Percentiles rank a stretch among this genome's conserved stretches.
Conservation (phyloP, 1,140 invertebrate species). For the Goniozus legneri region DNA sequence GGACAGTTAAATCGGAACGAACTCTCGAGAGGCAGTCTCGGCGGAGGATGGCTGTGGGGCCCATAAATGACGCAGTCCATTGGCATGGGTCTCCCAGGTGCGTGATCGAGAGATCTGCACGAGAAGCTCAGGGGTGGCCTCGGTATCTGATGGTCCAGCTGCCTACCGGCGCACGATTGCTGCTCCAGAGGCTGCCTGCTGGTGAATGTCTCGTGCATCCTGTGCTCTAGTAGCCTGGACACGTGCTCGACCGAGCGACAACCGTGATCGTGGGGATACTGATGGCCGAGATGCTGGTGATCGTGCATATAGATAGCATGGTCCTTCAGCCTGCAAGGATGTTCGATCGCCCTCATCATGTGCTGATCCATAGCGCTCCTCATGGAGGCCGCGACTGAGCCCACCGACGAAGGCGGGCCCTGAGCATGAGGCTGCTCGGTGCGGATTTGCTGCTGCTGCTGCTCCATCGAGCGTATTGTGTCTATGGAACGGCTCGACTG, state of each 20-base stretch:
- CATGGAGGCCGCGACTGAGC: slow-evolving; percentile 18
- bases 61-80: slow-evolving; percentile 49
- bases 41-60: slow-evolving; percentile 40
- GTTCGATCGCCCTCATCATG: slow-evolving; percentile 36
- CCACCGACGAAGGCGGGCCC: slow-evolving; percentile 14
- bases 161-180: slow-evolving; percentile 20
- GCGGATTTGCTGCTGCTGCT: slow-evolving; percentile 28
- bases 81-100: slow-evolving; percentile 39
- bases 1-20: slow-evolving; percentile 56
- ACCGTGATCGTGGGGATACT: slow-evolving; percentile 37
- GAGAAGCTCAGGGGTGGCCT: slow-evolving; percentile 40
- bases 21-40: slow-evolving; percentile 38
- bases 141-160: slow-evolving; percentile 29
- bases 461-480: slow-evolving; percentile 31
- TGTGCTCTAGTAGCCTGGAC: slow-evolving; percentile 37
- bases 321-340: slow-evolving; percentile 46
- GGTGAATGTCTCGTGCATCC: slow-evolving; percentile 31
- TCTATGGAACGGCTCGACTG: slow-evolving; percentile 39
- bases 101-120: slow-evolving; percentile 48
- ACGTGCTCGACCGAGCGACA: slow-evolving; percentile 48
- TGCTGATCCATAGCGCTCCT: slow-evolving; percentile 30
- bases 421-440: slow-evolving; percentile 36
- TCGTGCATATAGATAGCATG: slow-evolving; percentile 40
- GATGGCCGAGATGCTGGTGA: slow-evolving; percentile 33
- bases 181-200: slow-evolving; percentile 22